Base-by-base conservation (phyloP, 2,113 vertebrate genomes). In the Psophia crepitans region DNA sequence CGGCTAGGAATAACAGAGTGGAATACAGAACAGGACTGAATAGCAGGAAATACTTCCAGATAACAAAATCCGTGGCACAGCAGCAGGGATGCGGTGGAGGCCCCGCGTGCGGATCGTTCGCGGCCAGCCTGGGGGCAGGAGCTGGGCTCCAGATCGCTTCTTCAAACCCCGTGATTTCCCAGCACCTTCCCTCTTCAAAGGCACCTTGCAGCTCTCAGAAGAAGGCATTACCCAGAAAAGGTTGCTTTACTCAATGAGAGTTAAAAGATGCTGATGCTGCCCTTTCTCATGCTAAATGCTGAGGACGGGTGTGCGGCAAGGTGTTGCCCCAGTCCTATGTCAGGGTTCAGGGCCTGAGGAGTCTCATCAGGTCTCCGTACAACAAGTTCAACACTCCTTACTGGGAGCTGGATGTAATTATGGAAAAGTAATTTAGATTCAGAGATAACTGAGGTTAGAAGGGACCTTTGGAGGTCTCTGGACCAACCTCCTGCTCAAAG, bases 41-140 rank as follows among this genome's bases (percentile, higher is more conserved):
- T 78, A 75, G 76, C 79, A 95, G 96, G 95, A 96, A 96, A 78
- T 93, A 53, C 53, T 86, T 93, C 24, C 80, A 84, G 92, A 92
- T 95, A 90, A 88, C 61, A 48, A 83, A 90, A 86, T 54, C 73
- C 60, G n/a, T 81, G 77, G 87, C 23, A 19, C 2, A 0, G 76
- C 2, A 0, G 35, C 19, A 63, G 35, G 35, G 84, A 66, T 3
- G 2, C 9, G 1, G 48, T 68, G 46, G 43, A 84, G 53, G 65
- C 74, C 74, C 41, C 1, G 2, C 61, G 56, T 2, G 0, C 71
- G 64, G 74, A 56, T n/a, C 15, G n/a, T 84, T 90, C 0, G 0
- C 4, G 10, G 43, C 27, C 65, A 89, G 63, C 20, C 24, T 28
- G 0, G 0, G 57, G 30, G 27, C 54, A 58, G 41, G 60, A 78